These are phyloP conservation scores for Conopomorpha cramerella DNA, from an alignment of 1,140 invertebrate genomes.

Conservation along the genomic window DNA sequence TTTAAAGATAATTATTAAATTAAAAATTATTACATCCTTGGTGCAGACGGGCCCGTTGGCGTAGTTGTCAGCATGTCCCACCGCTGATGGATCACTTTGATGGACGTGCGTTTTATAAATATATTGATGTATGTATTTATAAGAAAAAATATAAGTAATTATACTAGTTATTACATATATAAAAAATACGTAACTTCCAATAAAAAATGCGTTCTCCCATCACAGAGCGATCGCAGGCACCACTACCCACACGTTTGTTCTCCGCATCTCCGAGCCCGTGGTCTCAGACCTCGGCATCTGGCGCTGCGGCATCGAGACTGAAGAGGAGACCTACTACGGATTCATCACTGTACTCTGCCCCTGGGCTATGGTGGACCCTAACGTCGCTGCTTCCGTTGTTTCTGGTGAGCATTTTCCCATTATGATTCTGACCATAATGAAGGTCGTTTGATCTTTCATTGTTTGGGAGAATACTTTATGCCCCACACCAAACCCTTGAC, in stretches of 20 bases:
- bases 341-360: constrained; percentile 21
- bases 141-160: not conserved
- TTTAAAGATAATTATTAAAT: too few species aligned
- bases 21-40: too few species aligned
- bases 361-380: constrained; percentile 18
- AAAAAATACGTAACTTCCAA: too few species aligned
- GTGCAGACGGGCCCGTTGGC: too few species aligned
- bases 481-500: too few species aligned
- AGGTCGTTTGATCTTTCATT: too few species aligned
- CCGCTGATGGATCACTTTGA: not conserved
- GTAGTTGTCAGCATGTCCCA: too few species aligned
- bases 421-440: too few species aligned
- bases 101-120: not conserved
- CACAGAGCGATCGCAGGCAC: not conserved
- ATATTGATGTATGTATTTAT: not conserved
- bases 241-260: not conserved
- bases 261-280: constrained; percentile 16
- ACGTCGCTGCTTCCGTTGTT: constrained; percentile 15
- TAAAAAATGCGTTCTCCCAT: too few species aligned
- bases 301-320: constrained; percentile 33
- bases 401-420: constrained; percentile 14
- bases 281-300: constrained; percentile 26
- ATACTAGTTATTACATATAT: too few species aligned
- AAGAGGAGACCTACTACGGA: constrained; percentile 20
- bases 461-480: too few species aligned